Evolutionary conservation across 1,140 invertebrate species (phyloP), one percentile per base, ranked within the genome.

Genomic region (Eupristina koningsbergeri): DNA sequence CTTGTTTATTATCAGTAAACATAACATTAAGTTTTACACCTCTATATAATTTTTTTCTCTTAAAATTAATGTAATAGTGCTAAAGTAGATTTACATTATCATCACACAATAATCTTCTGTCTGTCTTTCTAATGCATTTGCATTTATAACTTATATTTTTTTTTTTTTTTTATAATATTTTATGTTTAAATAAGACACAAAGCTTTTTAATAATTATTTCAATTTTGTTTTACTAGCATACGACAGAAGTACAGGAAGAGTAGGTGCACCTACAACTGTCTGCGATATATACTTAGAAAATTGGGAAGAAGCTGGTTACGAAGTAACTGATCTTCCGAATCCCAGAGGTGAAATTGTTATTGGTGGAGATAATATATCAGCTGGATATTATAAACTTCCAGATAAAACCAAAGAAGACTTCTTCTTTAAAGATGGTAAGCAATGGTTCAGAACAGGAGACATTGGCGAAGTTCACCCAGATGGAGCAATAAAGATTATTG

Each of bases 401-500:
- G 95, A 96, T 69, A 97, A 98, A 92, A 98, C 98, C 0, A 94
- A 95, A 75, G 98, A 99, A 91, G 98, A 98, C 86, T 99, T 99
- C 93, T 95, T 96, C 81, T 95, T 96, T 77, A 94, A 95, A 86
- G 94, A 97, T 87, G 97, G 96, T 0, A 94, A 94, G 85, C 93
- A 96, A 83, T 99, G 98, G 97, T 99, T 99, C 92, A 96, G 95
- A 87, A 98, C 98, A 73, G 99, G 99, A 7, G 99, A 99, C 92
- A 98, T 99, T 93, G 98, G 96, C 15, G 97, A 99, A 94, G 93
- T 99, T 85, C 96, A 98, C 89, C 92, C 94, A 41, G 98, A 99
- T 93, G 99, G 99, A 63, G 96, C 95, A 87, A 95, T 99, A 67
- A 97, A 97, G 93, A 99, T 99, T 88, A 99, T 99, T 89, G 98